Evolutionary conservation across 2,797 vertebrate species (phyloP).

Genomic region (Pseudomugil gertrudae): DNA sequence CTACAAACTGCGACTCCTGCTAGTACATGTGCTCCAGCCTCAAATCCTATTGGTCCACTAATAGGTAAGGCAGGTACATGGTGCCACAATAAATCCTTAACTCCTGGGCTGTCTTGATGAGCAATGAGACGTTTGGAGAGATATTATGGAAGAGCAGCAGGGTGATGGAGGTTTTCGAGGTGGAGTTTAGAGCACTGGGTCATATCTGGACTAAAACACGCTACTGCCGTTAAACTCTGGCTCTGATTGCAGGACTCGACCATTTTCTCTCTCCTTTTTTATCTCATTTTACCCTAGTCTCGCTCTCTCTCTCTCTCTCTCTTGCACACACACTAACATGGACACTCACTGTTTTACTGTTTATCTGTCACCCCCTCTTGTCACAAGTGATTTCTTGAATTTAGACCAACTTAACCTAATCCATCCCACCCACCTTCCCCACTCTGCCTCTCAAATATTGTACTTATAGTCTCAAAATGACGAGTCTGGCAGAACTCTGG

Average conservation of each 20-base stretch:
- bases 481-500: constrained; percentile 56
- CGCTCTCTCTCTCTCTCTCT: constrained; percentile 8
- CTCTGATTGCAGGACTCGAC: constrained; percentile 67
- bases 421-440: constrained; percentile 58
- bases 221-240: constrained; percentile 54
- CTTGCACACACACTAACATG: background rate
- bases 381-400: constrained; percentile 62
- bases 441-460: constrained; percentile 50
- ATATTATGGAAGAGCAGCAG: constrained; percentile 45
- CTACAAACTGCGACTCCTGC: constrained; percentile 18
- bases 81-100: constrained; percentile 38
- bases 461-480: constrained; percentile 65
- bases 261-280: constrained; percentile 53
- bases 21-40: constrained; percentile 34
- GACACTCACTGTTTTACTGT: constrained; percentile 25
- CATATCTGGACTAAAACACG: constrained; percentile 64
- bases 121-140: constrained; percentile 40
- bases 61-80: constrained; percentile 31
- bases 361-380: constrained; percentile 46
- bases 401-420: constrained; percentile 68
- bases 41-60: constrained; percentile 54
- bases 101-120: constrained; percentile 39
- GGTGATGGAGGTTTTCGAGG: constrained; percentile 37
- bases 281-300: constrained; percentile 9
- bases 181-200: constrained; percentile 43